These are phyloP conservation scores for Fragum sueziense DNA, from an alignment of 2,888 invertebrate species.

Conservation along the genomic window DNA sequence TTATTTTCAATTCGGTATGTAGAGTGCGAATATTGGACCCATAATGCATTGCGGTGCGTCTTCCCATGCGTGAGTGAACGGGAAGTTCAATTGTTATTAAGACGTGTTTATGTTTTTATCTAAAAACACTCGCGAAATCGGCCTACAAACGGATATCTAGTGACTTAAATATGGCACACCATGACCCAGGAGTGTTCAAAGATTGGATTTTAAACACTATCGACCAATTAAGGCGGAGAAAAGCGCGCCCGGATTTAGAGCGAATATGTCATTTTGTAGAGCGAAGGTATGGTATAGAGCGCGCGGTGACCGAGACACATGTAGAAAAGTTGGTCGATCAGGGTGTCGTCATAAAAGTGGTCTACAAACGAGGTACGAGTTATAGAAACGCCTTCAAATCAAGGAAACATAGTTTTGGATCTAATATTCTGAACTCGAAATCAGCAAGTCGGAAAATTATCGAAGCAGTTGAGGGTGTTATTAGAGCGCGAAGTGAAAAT, in stretches of 20 bases:
- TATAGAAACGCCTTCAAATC: constrained; percentile 90
- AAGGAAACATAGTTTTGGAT: constrained; percentile 85
- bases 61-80: constrained; percentile 64
- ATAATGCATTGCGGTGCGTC: constrained; percentile 67
- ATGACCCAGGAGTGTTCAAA: constrained; percentile 30
- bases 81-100: constrained; percentile 54
- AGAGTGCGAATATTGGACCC: constrained; percentile 44
- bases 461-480: constrained; percentile 63
- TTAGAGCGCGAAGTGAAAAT: constrained; percentile 23
- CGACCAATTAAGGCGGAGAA: constrained; percentile 91
- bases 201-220: constrained; percentile 89
- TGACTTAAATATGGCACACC: constrained; percentile 44
- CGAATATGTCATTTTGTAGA: constrained; percentile 92
- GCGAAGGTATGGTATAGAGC: constrained; percentile 88
- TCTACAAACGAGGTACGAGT: constrained; percentile 93
- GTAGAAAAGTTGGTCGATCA: constrained; percentile 90
- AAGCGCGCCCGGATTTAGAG: constrained; percentile 92
- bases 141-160: not conserved
- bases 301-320: constrained; percentile 85
- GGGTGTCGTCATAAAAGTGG: constrained; percentile 90
- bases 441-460: constrained; percentile 65
- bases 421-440: constrained; percentile 73
- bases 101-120: constrained; percentile 12
- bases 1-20: not conserved
- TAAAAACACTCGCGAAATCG: not conserved